Percentiles rank a stretch among this genome's conserved stretches.
Conservation (phyloP, 2,113 vertebrate species). For the Empidonax traillii region DNA sequence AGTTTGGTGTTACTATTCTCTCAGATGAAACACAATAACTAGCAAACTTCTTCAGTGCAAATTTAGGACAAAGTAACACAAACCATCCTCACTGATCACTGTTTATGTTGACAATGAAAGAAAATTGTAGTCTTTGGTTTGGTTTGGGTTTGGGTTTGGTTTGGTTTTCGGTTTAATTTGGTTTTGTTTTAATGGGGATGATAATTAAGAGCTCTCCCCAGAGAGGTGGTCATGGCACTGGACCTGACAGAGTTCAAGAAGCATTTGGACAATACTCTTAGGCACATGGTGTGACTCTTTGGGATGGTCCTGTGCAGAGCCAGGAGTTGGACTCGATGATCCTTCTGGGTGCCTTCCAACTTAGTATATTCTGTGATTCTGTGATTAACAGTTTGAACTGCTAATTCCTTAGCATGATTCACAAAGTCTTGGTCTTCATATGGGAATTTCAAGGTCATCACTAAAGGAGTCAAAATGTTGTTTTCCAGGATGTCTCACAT, state of each 20-base stretch:
- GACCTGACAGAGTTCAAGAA: neutral
- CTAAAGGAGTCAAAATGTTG: neutral
- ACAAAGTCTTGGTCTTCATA: neutral
- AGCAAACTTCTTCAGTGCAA: neutral
- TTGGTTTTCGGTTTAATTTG: neutral
- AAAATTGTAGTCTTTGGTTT: neutral
- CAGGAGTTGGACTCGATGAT: neutral
- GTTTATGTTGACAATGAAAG: neutral
- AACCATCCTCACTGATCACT: neutral
- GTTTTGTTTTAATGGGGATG: neutral
- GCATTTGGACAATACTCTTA: neutral
- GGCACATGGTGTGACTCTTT: neutral
- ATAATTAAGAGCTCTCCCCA: neutral
- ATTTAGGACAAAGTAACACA: neutral
- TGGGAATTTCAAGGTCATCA: neutral
- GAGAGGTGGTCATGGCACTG: neutral
- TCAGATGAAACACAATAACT: neutral
- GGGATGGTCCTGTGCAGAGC: neutral
- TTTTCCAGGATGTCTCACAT: conserved; percentile 75
- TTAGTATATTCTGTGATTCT: neutral
- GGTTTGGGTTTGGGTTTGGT: neutral
- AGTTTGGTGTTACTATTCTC: neutral
- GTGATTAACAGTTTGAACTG: neutral
- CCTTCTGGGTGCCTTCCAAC: neutral
- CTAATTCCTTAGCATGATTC: neutral